phyloP scores from a whole-genome alignment of 2,797 vertebrate genomes.

The Anolis apletophallus region DNA sequence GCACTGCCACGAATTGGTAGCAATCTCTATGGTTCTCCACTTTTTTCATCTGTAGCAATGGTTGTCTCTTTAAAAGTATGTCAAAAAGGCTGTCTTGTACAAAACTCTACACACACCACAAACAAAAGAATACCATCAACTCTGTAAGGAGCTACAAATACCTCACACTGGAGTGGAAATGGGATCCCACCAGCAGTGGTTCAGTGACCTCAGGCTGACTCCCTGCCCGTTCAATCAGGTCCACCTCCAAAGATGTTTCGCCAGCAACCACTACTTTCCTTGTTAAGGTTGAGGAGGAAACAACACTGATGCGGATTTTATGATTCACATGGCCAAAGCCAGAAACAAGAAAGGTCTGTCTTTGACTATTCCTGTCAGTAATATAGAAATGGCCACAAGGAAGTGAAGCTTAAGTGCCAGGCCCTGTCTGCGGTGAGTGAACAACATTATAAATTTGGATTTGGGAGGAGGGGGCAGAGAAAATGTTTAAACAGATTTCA shows the following conservation, averaged over 20 bases:
- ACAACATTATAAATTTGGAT: not conserved
- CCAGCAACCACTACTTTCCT: not conserved
- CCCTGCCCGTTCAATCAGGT: not conserved
- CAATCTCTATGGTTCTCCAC: constrained; percentile 7
- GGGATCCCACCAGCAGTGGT: not conserved
- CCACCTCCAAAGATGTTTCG: not conserved
- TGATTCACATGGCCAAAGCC: constrained; percentile 20
- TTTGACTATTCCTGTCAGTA: constrained; percentile 29
- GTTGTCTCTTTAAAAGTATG: not conserved
- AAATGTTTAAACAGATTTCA: constrained; percentile 1
- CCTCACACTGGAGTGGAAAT: constrained; percentile 24
- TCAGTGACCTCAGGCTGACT: constrained; percentile 7
- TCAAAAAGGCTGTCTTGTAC: not conserved
- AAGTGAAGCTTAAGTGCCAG: constrained; percentile 34
- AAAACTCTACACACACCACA: not conserved
- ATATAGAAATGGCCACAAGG: constrained; percentile 40
- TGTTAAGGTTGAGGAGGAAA: constrained; percentile 42
- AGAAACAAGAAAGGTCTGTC: constrained; percentile 50
- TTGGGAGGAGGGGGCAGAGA: not conserved
- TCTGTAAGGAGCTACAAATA: constrained; percentile 16
- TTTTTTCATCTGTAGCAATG: not conserved
- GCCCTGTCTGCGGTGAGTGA: constrained; percentile 4
- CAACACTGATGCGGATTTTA: constrained; percentile 28
- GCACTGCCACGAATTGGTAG: constrained; percentile 3
- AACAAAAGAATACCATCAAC: constrained; percentile 2